Percentiles rank a stretch among this genome's conserved stretches.
Evolutionary conservation across 2,797 vertebrate genomes (phyloP).

Genomic region (Microctenopoma steveboyesi): DNA sequence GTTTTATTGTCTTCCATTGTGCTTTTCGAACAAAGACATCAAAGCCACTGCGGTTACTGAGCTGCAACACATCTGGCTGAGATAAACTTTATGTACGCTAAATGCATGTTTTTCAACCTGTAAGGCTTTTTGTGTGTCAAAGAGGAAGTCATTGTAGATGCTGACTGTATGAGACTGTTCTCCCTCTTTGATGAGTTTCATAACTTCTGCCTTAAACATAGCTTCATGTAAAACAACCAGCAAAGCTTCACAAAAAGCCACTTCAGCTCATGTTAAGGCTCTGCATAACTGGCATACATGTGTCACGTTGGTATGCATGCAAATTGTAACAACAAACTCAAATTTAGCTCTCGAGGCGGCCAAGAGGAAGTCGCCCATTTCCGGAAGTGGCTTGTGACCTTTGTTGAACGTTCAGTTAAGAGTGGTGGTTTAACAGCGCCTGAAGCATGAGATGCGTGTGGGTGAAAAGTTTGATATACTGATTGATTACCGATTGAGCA

Average conservation of each 20-base stretch:
- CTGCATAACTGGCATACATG: not conserved
- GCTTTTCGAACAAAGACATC: constrained; percentile 2
- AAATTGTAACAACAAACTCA: constrained; percentile 46
- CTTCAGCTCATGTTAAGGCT: not conserved
- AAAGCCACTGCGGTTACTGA: constrained; percentile 27
- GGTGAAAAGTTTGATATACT: not conserved
- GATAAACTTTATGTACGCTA: constrained; percentile 1
- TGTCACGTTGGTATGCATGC: constrained; percentile 11
- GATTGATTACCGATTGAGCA: not conserved
- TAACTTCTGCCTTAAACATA: not conserved
- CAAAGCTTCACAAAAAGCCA: not conserved
- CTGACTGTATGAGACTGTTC: constrained; percentile 13
- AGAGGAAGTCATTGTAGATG: constrained; percentile 39
- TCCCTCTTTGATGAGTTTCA: constrained; percentile 19
- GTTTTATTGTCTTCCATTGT: not conserved
- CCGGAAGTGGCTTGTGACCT: constrained; percentile 85
- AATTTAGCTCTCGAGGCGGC: constrained; percentile 48
- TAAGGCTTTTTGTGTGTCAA: constrained; percentile 22
- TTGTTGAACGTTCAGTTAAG: constrained; percentile 68
- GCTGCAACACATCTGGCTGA: constrained; percentile 5
- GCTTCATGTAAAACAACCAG: not conserved
- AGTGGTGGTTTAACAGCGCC: constrained; percentile 44
- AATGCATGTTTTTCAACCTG: not conserved
- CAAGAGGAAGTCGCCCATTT: constrained; percentile 83
- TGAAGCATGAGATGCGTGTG: constrained; percentile 25